Evolutionary conservation across 35 echinoderm and acorn worm genomes (phyloP), one percentile per base, ranked within the genome.

Genomic region (Diadema setosum): DNA sequence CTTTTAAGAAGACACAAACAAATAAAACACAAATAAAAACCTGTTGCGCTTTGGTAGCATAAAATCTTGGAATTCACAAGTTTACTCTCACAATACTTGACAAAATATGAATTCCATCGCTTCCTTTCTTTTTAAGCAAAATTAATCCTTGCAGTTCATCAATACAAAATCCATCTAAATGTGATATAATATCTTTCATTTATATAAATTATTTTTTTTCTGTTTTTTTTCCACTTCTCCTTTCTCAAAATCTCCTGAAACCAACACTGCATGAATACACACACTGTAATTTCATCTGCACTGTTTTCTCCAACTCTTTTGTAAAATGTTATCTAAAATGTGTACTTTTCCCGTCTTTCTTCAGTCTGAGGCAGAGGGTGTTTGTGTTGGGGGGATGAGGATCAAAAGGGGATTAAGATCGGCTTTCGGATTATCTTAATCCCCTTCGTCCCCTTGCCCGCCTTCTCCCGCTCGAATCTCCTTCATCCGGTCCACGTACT

Each of bases 401-500:
- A 78, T 78, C 20, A 16, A 35, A 41, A 78, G 73, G 73, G 73
- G 73, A 78, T 78, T 78, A 78, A 78, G 73, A 44, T 78, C 35
- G 37, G 73, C 23, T 15, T 67, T 67, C n/a, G 40, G 73, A 78
- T 78, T 78, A 78, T 78, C 73, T 41, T 78, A 78, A 78, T 78
- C 73, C 37, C 73, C 73, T 44, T 78, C 73, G 25, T 78, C 83
- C 58, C 58, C 40, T 43, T 82, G 42, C 56, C 58, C 49, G 48
- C 81, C 26, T 45, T 67, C 83, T n/a, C 43, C 75, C 9, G 75
- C 48, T 52, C 76, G 55, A 70, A 93, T 81, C 7, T 97, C 95
- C 29, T 97, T 91, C 91, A 97, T 91, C 59, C 93, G 94, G 59
- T 93, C 93, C 26, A 85, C 86, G 85, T 98, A 98, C 40, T 98